These are phyloP conservation scores for Herpetotheres cachinnans DNA, from an alignment of 2,113 vertebrate species.

Conservation along the genomic window DNA sequence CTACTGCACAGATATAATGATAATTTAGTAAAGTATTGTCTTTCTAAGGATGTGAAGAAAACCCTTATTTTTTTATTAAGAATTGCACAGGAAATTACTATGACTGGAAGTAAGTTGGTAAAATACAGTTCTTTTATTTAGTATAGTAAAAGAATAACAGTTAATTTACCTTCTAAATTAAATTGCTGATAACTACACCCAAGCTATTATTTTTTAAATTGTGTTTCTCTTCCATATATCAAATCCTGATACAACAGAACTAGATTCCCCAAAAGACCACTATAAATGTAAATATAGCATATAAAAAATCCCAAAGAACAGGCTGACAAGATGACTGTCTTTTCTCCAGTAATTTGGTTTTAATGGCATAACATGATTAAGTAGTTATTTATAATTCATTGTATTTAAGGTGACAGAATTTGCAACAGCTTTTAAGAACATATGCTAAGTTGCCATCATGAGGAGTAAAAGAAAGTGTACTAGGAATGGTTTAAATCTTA, in stretches of 20 bases:
- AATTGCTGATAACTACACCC: not conserved
- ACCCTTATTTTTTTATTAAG: not conserved
- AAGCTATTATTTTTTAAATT: not conserved
- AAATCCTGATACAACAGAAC: not conserved
- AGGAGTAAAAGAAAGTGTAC: not conserved
- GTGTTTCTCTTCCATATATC: not conserved
- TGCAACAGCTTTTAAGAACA: not conserved
- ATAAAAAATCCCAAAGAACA: not conserved
- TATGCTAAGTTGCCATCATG: not conserved
- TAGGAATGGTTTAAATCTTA: not conserved
- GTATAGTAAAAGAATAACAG: not conserved
- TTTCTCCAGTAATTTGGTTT: not conserved
- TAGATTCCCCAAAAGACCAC: not conserved
- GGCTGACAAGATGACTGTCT: not conserved
- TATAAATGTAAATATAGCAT: not conserved
- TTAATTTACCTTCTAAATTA: not conserved
- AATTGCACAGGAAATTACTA: not conserved
- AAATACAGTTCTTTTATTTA: not conserved
- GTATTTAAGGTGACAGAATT: not conserved
- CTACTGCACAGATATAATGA: not conserved
- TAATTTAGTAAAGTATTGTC: not conserved
- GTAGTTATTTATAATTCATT: not conserved
- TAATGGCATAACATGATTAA: not conserved
- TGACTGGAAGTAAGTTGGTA: not conserved
- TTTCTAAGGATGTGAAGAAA: not conserved